Percentiles rank a stretch among this genome's conserved stretches.
Conservation (phyloP, 2,113 vertebrate genomes). For the Bettongia penicillata region DNA sequence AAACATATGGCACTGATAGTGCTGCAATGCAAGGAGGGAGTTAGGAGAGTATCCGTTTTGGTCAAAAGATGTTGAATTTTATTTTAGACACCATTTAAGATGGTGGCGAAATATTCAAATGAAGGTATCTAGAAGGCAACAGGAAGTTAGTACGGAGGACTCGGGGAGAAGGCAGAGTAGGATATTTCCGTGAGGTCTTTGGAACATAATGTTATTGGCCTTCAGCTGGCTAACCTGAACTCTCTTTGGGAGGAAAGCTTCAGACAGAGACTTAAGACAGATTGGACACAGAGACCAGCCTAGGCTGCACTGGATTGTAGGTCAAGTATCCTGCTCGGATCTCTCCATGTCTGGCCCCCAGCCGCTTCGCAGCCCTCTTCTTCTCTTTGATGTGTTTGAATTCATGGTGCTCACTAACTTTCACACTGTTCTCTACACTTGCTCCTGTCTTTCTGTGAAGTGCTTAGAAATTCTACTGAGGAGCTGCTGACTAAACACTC, state of each 20-base stretch:
- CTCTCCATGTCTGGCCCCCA: background rate
- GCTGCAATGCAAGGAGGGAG: background rate
- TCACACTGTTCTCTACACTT: constrained; percentile 32
- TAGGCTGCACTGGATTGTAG: background rate
- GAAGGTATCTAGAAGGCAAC: background rate
- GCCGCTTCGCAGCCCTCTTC: background rate
- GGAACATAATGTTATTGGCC: background rate
- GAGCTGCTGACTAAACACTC: constrained; percentile 9
- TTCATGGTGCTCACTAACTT: constrained; percentile 38
- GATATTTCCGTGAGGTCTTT: background rate
- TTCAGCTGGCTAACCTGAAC: background rate
- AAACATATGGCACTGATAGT: background rate
- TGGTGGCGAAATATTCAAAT: background rate
- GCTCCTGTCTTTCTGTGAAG: background rate
- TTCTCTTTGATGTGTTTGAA: background rate
- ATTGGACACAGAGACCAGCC: background rate
- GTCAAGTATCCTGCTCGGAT: background rate
- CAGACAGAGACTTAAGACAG: background rate
- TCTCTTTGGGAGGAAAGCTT: background rate
- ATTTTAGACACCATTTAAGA: background rate
- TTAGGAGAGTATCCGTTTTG: constrained; percentile 16
- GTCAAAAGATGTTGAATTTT: background rate
- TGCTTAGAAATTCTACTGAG: constrained; percentile 11
- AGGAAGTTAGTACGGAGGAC: background rate
- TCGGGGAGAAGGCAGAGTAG: background rate